These are phyloP conservation scores for Arenicola marina DNA, from an alignment of 2,888 invertebrate genomes.

Conservation along the genomic window DNA sequence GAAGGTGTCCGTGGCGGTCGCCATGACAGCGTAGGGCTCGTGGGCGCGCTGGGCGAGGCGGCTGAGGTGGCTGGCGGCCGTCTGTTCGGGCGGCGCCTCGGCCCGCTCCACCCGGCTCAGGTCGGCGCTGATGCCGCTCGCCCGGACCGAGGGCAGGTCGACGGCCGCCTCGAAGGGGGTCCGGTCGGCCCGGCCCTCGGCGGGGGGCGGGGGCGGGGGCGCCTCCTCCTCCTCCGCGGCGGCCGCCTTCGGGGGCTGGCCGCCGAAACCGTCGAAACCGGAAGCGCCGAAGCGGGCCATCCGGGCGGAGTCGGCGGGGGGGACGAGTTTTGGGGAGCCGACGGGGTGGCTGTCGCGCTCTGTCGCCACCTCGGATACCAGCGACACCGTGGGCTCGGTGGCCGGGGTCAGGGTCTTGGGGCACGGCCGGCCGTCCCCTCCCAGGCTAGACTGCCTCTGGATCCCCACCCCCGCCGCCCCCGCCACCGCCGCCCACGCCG, in stretches of 20 bases:
- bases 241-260: background rate
- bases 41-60: background rate
- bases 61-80: background rate
- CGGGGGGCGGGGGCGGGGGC: too few relatives aligned
- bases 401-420: conserved; percentile 51
- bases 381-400: conserved; percentile 43
- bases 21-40: too few relatives aligned
- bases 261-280: background rate
- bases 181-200: too few relatives aligned
- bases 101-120: background rate
- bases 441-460: background rate
- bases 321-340: conserved; percentile 17
- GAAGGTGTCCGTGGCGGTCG: too few relatives aligned
- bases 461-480: too few relatives aligned
- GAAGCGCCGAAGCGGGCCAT: too few relatives aligned
- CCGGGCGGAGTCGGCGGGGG: conserved; percentile 4
- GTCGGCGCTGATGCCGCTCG: background rate
- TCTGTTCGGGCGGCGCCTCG: background rate
- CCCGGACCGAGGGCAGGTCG: background rate
- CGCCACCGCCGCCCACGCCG: background rate
- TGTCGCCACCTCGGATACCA: conserved; percentile 29
- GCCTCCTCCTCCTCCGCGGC: background rate
- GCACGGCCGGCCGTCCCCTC: conserved; percentile 9
- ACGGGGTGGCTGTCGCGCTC: background rate
- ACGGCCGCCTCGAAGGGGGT: too few relatives aligned